Evolutionary conservation across 2,888 invertebrate genomes (phyloP), one percentile per base, ranked within the genome.

Genomic region (Melipona beecheii): DNA sequence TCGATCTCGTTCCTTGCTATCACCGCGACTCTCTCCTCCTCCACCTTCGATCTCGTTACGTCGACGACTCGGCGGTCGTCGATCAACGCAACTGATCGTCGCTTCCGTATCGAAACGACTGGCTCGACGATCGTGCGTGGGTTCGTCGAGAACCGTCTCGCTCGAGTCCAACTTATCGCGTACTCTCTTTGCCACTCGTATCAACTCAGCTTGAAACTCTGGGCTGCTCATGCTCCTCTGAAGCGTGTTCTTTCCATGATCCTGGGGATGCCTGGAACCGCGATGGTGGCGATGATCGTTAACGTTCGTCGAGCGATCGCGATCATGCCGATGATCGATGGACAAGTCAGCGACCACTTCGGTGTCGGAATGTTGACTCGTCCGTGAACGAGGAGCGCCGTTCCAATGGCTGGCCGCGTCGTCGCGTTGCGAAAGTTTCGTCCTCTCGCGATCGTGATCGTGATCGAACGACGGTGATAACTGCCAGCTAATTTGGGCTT

Each of bases 151-250:
- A 27, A 79, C 54, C 11, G 66, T 83, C 13, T 78, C 78, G 65
- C 86, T 84, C 80, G 87, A 90, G 31, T 91, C 89, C 36, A 93
- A 84, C 81, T 93, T 93, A 69, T 92, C 92, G 13, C 93, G 88
- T 1, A 93, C 92, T 73, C 91, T 92, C 54, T 89, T 86, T 19
- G 93, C 93, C 6, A 91, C 93, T 52, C 92, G 92, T 84, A 93
- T 92, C 79, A 96, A 92, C 91, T 96, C 96, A 11, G 95, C 95
- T 89, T 95, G 95, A 87, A 96, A 96, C 87, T 95, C 95, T 2
- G 95, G 95, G 50, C 95, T 94, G 81, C 95, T 95, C 87, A 95
- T 93, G 80, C 95, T 95, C 56, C 95, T 91, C 76, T 95, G 95
- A 69, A 94, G 90, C 43, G 93, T 93, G 92, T 93, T 92, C 92